A percentile compares a stretch with the other conserved stretches of the same genome.
These are phyloP conservation scores for Epinephelus lanceolatus DNA, from an alignment of 2,113 vertebrate genomes.

Conservation along the genomic window DNA sequence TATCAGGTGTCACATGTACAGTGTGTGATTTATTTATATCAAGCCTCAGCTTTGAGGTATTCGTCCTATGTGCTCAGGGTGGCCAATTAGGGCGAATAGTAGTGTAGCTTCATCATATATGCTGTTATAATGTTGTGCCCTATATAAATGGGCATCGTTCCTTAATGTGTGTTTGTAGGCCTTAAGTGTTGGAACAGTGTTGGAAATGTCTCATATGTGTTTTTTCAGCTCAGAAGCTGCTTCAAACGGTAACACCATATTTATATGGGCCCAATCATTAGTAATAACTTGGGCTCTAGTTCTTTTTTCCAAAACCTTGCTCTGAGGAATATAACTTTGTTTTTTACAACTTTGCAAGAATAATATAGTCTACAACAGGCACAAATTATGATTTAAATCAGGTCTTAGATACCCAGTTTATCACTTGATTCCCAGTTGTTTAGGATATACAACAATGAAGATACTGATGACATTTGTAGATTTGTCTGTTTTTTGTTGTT, in stretches of 20 bases:
- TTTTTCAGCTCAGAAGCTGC: constrained; percentile 43
- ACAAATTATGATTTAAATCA: background rate
- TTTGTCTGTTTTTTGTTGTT: background rate
- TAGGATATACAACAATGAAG: background rate
- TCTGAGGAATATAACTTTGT: too few species aligned
- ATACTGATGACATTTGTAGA: background rate
- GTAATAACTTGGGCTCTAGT: background rate
- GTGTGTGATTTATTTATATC: constrained; percentile 45
- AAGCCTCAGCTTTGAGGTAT: background rate
- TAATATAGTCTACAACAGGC: background rate
- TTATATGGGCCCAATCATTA: background rate
- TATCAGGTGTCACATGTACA: background rate
- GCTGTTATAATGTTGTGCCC: constrained; percentile 12
- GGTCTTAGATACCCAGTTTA: background rate
- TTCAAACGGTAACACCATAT: background rate
- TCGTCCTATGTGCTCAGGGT: constrained; percentile 23
- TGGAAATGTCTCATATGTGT: constrained; percentile 14
- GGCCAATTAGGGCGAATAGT: constrained; percentile 5
- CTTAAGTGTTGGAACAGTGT: constrained; percentile 13
- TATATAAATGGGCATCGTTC: constrained; percentile 52
- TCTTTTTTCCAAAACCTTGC: too few species aligned
- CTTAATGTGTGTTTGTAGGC: constrained; percentile 35
- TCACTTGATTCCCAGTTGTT: background rate
- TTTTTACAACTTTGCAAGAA: background rate
- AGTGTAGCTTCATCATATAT: background rate